phyloP scores from a whole-genome alignment of 2,888 invertebrate genomes.

The Rhabditoides inermis region DNA sequence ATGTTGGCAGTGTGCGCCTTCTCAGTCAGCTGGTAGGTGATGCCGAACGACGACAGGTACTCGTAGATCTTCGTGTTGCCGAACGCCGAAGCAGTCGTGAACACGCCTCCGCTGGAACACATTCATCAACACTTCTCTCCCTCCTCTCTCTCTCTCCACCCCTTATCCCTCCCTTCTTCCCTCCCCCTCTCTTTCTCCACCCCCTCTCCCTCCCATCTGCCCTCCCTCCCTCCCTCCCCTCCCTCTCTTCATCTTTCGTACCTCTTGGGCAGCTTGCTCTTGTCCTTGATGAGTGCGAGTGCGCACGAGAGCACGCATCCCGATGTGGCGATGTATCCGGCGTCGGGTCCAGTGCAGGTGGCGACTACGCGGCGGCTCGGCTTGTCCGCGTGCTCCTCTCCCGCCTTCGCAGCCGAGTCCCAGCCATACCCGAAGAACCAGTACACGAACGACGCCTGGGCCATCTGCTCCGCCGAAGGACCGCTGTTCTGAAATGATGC shows the following conservation, averaged over 20 bases:
- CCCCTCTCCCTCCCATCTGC: too few species aligned
- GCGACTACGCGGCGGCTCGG: conserved; percentile 62
- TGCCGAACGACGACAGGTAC: conserved; percentile 66
- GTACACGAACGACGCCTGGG: conserved; percentile 61
- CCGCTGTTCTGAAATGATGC: conserved; percentile 57
- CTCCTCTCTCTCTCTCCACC: too few species aligned
- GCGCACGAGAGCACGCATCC: conserved; percentile 68
- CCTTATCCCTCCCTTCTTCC: too few species aligned
- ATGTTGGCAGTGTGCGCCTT: too few species aligned
- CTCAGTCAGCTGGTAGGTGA: conserved; percentile 34
- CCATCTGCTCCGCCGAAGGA: conserved; percentile 56
- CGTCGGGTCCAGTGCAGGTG: conserved; percentile 61
- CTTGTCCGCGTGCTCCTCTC: conserved; percentile 57
- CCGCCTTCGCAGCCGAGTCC: conserved; percentile 59
- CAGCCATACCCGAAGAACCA: conserved; percentile 74
- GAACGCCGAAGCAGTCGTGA: conserved; percentile 73
- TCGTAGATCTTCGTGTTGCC: conserved; percentile 70
- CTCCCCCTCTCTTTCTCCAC: too few species aligned
- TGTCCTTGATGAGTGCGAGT: conserved; percentile 68
- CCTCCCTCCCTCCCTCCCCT: too few species aligned
- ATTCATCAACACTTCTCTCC: too few species aligned
- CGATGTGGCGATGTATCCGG: conserved; percentile 55
- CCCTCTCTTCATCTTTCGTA: too few species aligned
- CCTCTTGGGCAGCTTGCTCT: conserved; percentile 68
- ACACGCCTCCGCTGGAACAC: conserved; percentile 73